A percentile compares a stretch with the other conserved stretches of the same genome.
These are phyloP conservation scores for Sitodiplosis mosellana DNA, from an alignment of 1,140 invertebrate genomes.

Conservation along the genomic window DNA sequence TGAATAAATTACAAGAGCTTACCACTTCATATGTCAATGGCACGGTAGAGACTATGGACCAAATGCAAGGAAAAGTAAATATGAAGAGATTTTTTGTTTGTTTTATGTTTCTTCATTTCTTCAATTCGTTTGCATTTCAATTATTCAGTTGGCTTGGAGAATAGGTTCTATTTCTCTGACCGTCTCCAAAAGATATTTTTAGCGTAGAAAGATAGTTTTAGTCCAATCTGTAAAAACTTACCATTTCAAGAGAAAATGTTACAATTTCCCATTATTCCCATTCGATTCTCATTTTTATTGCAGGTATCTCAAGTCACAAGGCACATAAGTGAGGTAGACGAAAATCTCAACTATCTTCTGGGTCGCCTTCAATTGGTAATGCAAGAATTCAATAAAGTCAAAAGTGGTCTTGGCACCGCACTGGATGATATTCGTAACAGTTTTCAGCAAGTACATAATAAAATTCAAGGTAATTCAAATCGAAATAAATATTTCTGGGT, in stretches of 20 bases:
- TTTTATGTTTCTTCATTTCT: background rate
- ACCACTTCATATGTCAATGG: constrained; percentile 66
- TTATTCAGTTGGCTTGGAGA: too few species aligned
- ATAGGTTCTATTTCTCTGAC: too few species aligned
- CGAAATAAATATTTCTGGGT: background rate
- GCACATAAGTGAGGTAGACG: constrained; percentile 60
- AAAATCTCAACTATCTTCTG: constrained; percentile 68
- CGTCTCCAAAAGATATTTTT: too few species aligned
- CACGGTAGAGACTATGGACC: constrained; percentile 59
- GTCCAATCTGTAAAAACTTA: too few species aligned
- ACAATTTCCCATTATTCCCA: too few species aligned
- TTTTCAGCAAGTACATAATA: constrained; percentile 44
- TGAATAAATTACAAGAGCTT: constrained; percentile 58
- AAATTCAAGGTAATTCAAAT: constrained; percentile 20
- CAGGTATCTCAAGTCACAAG: constrained; percentile 56
- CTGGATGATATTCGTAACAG: constrained; percentile 50
- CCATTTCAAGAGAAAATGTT: too few species aligned
- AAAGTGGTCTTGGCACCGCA: constrained; percentile 47
- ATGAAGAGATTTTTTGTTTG: constrained; percentile 1
- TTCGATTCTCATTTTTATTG: too few species aligned
- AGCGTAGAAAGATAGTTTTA: too few species aligned
- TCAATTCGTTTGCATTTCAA: too few species aligned
- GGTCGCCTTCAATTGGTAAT: constrained; percentile 62
- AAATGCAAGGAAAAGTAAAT: constrained; percentile 55
- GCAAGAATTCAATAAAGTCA: constrained; percentile 73